These are phyloP conservation scores for Trinorchestia longiramus DNA, from an alignment of 1,140 invertebrate genomes.

Conservation along the genomic window DNA sequence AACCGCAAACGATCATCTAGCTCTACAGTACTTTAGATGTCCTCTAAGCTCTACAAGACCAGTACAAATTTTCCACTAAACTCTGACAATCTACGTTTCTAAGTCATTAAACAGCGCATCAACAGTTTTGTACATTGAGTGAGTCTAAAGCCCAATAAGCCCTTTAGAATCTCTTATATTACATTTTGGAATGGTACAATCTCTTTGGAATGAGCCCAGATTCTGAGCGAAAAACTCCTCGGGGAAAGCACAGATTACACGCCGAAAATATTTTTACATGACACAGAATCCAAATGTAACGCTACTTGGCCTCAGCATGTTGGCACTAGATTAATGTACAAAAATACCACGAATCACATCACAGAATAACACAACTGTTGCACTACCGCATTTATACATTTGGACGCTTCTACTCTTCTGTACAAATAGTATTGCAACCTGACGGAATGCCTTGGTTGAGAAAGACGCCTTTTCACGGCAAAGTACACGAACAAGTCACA, in stretches of 20 bases:
- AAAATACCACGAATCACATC: conserved; percentile 52
- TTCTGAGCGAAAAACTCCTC: background rate
- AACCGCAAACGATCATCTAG: background rate
- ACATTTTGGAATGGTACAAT: background rate
- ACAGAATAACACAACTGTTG: conserved; percentile 38
- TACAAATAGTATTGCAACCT: conserved; percentile 42
- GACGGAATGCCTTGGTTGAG: background rate
- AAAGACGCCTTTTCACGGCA: background rate
- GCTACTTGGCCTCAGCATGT: background rate
- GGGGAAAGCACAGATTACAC: background rate
- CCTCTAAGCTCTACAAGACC: conserved; percentile 15
- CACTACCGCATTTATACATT: conserved; percentile 19
- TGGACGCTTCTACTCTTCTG: conserved; percentile 28
- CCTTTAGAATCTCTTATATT: background rate
- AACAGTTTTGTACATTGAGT: conserved; percentile 48
- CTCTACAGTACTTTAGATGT: background rate
- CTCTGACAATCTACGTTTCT: conserved; percentile 10
- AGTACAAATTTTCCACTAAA: conserved; percentile 37
- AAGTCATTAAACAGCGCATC: conserved; percentile 19
- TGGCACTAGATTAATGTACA: background rate
- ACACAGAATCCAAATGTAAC: background rate
- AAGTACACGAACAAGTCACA: background rate
- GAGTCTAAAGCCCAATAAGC: background rate
- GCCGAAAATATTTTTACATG: background rate
- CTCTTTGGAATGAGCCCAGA: background rate